Base-by-base conservation (phyloP, 64 coral and sea anemone genomes). In the Montipora cactus region DNA sequence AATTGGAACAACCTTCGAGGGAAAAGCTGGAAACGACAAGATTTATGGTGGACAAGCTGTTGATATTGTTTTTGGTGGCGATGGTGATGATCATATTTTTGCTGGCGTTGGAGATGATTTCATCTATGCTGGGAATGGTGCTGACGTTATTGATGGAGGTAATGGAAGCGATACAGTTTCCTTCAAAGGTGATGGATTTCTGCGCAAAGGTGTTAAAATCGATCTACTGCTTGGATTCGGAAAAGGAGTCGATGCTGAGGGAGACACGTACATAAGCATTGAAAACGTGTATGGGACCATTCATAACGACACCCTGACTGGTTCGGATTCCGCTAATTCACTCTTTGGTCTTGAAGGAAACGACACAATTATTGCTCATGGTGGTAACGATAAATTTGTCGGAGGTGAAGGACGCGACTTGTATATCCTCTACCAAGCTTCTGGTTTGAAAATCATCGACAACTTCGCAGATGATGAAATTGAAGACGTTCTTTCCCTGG, bases 241-340 rank as follows among this genome's bases (percentile, higher is more conserved):
- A 79, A 64, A 48, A 19, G 58, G 45, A 7, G 76, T 22, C 1
- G 88, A 92, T 75, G 90, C 90, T 4, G 90, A 92, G 18, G 90
- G 90, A 77, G 90, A 92, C 47, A 74, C 0, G 0, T 92, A 92
- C 12, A 19, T 59, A 47, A 86, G 19, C 9, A 76, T 92, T 66
- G 90, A 92, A 86, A 92, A 92, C 37, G 90, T 92, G 0, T 92
- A 84, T n/a, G 90, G 90, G 1, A 92, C 90, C 3, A 86, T 92
- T 61, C 80, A 92, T 14, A 77, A 92, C 10, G 90, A 92, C 16
- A n/a, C 14, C 12, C 15, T 92, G 44, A 92, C 11, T n/a, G 90
- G 90, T 66, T 92, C 90, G 1, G 80, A 92, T 92, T 52, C 68
- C 5, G 76, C 84, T 64, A 92, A 92, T 25, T 77, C 76, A 3